Evolutionary conservation across 2,113 vertebrate genomes (phyloP).

Genomic region (Trachemys scripta): DNA sequence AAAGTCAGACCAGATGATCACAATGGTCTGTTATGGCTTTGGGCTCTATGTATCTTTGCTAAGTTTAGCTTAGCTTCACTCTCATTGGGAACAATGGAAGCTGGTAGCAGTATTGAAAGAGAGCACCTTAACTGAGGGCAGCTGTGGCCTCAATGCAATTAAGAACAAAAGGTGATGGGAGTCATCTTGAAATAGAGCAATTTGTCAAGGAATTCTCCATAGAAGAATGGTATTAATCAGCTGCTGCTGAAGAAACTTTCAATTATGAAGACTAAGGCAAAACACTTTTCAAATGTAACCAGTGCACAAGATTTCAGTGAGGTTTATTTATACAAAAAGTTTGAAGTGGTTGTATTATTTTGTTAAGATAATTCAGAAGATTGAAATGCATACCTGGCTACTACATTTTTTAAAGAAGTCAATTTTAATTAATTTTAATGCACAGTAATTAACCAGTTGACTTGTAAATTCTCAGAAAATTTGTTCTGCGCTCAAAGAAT

Average conservation of each 20-base stretch:
- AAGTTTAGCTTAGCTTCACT: background rate
- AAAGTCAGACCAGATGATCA: background rate
- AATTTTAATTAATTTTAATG: background rate
- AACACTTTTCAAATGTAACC: background rate
- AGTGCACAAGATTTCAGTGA: background rate
- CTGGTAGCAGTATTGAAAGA: background rate
- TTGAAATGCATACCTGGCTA: background rate
- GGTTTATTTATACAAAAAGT: background rate
- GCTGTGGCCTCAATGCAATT: fast-evolving
- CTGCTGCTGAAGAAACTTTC: background rate
- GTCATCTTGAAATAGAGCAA: conserved; percentile 7
- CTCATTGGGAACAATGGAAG: background rate
- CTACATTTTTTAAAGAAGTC: background rate
- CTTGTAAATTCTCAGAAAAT: background rate
- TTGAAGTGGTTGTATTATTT: background rate
- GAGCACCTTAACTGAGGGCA: background rate
- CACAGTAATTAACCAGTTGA: background rate
- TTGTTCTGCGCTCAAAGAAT: background rate
- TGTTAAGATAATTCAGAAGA: background rate
- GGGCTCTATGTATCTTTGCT: background rate
- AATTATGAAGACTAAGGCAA: background rate
- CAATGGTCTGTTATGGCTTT: background rate
- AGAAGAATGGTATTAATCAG: conserved; percentile 9
- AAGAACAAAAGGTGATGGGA: background rate
- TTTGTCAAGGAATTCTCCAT: background rate